Base-by-base conservation (phyloP, 2,113 vertebrate species). In the Butorides virescens region DNA sequence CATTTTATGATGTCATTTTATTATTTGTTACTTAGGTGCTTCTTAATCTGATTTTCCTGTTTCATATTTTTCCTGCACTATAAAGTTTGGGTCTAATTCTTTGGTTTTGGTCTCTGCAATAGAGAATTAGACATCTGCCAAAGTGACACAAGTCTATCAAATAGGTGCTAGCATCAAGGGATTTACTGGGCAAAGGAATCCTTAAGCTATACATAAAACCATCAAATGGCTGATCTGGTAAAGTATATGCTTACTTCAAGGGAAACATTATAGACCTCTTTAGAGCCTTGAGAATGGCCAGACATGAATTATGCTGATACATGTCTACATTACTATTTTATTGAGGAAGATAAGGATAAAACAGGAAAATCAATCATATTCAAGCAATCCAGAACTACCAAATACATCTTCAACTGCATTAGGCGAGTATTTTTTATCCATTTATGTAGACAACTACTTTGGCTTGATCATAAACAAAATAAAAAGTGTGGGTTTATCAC, bases 301-400 rank as follows among this genome's bases (percentile, higher is more conserved):
- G 78, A 56, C 58, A 62, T 79, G 81, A 94, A 91, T 96, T 96
- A 76, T 93, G 73, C 80, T 78, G 74, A 82, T 93, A 68, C 56
- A 75, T 65, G 62, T 90, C 36, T 27, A 44, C 42, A 86, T 90
- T 88, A 72, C 49, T 79, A 50, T 88, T 93, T 94, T 96, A 88
- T 73, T 82, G 70, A 92, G 56, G 36, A 93, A 93, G 95, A 94
- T 95, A 93, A 95, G 49, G 42, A 62, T 65, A 73, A 93, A 94
- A 78, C 18, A 88, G 87, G 66, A 83, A 94, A 94, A 95, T 96
- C 61, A 93, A 90, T 96, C 91, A 71, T 86, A 75, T 86, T 96
- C 53, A 92, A 86, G 62, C 76, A 92, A 95, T 70, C n/a, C 22
- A 67, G 34, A 92, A 65, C 36, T 53, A 80, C 30, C 44, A 93